Conservation (phyloP, 2,888 invertebrate genomes). For the Clusia tigrina region DNA sequence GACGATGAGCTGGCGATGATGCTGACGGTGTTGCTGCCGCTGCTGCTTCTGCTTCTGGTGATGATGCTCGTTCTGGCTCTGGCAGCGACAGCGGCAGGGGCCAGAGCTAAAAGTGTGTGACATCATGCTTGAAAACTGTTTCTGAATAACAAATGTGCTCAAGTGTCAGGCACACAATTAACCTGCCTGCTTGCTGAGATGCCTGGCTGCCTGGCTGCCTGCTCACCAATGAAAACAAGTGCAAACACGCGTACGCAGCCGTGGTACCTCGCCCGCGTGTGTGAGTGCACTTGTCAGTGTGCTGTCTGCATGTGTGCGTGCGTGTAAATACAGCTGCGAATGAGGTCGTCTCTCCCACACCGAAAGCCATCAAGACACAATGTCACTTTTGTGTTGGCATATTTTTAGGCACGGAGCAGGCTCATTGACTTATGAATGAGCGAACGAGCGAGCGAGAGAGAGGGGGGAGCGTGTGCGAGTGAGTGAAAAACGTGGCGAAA, state of each 20-base stretch:
- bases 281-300: not conserved
- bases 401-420: conserved; percentile 15
- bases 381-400: conserved; percentile 6
- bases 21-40: not conserved
- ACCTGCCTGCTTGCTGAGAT: conserved; percentile 19
- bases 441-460: not conserved
- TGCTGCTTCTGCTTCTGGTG: conserved; percentile 11
- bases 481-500: not conserved
- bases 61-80: not conserved
- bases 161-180: conserved; percentile 23
- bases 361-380: not conserved
- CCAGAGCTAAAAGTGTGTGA: conserved; percentile 11
- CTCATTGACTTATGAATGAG: not conserved
- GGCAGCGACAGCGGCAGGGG: conserved; percentile 5
- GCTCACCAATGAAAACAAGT: too few relatives aligned
- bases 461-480: not conserved
- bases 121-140: conserved; percentile 15
- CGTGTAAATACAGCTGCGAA: not conserved
- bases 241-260: conserved; percentile 10
- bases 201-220: too few relatives aligned
- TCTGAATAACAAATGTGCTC: not conserved
- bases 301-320: not conserved
- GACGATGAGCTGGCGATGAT: too few relatives aligned
- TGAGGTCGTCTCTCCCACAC: conserved; percentile 1
- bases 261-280: not conserved